phyloP scores from a whole-genome alignment of 1,140 invertebrate species.

The Leguminivora glycinivorella region DNA sequence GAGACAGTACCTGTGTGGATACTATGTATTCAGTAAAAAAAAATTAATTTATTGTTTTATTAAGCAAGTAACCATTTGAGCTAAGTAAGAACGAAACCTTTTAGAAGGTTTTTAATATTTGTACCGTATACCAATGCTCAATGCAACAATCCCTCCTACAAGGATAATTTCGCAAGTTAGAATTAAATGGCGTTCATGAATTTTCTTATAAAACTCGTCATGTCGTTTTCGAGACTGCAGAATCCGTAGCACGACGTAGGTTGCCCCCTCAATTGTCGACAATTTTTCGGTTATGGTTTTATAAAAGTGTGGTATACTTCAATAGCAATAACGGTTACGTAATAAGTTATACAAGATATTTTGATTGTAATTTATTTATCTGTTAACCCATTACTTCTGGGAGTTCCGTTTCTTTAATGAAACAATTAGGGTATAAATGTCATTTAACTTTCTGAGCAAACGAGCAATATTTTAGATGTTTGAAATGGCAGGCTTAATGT shows the following conservation, averaged over 20 bases:
- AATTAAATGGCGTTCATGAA: not conserved
- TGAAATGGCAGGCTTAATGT: no score
- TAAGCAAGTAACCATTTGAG: no score
- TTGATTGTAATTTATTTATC: conserved; percentile 8
- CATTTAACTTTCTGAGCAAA: not conserved
- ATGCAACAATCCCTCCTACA: not conserved
- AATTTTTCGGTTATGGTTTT: no score
- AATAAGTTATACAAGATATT: not conserved
- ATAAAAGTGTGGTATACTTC: not conserved
- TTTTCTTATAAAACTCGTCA: not conserved
- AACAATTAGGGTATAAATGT: not conserved
- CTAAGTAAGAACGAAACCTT: no score
- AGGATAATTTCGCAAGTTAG: not conserved
- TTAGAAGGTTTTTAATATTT: not conserved
- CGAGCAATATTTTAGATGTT: not conserved
- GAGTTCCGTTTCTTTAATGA: not conserved
- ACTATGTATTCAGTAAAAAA: no score
- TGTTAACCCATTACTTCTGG: not conserved
- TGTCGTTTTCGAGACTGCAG: not conserved
- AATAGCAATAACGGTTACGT: not conserved
- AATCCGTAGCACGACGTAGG: not conserved
- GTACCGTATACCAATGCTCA: not conserved
- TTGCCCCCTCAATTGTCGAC: no score
- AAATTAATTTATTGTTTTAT: no score
- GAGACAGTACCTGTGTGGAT: no score